A percentile compares a stretch with the other conserved stretches of the same genome.
These are phyloP conservation scores for Cryptus viduatorius DNA, from an alignment of 2,888 invertebrate species.

Conservation along the genomic window DNA sequence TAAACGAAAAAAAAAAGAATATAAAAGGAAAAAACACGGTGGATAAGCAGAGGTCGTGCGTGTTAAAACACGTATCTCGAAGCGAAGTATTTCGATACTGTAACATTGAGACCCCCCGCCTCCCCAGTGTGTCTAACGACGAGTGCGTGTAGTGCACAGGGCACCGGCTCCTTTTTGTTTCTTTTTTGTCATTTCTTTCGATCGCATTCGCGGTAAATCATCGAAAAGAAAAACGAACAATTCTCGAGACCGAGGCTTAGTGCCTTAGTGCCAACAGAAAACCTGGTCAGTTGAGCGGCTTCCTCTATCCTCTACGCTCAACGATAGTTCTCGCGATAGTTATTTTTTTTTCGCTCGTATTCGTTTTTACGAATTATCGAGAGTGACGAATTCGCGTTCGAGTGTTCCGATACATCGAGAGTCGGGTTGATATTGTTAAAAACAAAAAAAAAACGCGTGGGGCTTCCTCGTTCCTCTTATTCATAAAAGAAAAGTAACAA, in stretches of 20 bases:
- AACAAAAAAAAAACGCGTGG: slow-evolving; percentile 23
- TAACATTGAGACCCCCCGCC: neutral
- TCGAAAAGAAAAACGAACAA: slow-evolving; percentile 41
- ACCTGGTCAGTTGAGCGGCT: slow-evolving; percentile 59
- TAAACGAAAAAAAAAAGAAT: no score
- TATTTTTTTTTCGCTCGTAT: neutral
- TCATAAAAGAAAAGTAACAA: neutral
- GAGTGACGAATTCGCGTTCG: neutral
- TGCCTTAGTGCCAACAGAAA: slow-evolving; percentile 53
- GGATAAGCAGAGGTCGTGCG: neutral
- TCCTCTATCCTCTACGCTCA: slow-evolving; percentile 27
- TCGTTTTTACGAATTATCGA: neutral
- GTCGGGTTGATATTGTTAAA: neutral
- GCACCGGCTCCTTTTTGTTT: slow-evolving; percentile 50
- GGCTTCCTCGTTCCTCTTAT: slow-evolving; percentile 24
- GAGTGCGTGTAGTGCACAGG: slow-evolving; percentile 50
- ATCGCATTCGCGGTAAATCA: slow-evolving; percentile 31
- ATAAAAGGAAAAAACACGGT: neutral
- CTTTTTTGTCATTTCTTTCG: slow-evolving; percentile 2
- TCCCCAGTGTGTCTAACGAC: neutral
- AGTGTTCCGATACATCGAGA: slow-evolving; percentile 9
- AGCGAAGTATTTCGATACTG: neutral
- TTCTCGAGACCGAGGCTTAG: slow-evolving; percentile 49
- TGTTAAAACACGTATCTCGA: neutral
- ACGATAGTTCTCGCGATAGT: neutral